A percentile compares a stretch with the other conserved stretches of the same genome.
Conservation (phyloP, 2,888 invertebrate genomes). For the Pelosia muscerda region DNA sequence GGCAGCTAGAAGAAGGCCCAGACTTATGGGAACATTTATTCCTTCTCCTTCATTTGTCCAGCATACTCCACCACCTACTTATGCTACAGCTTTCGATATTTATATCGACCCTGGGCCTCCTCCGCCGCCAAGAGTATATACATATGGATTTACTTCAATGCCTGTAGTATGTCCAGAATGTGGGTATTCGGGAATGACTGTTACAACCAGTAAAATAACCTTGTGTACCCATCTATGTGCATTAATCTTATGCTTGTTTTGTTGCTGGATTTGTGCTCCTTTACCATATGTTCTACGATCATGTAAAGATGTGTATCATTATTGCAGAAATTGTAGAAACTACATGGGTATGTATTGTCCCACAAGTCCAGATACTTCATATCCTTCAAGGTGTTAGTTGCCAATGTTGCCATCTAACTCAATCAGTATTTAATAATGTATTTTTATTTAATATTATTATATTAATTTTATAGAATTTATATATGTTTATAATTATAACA, state of each 20-base stretch:
- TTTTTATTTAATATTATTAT: neutral
- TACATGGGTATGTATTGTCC: constrained; percentile 80
- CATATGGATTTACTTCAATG: constrained; percentile 74
- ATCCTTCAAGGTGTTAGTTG: constrained; percentile 3
- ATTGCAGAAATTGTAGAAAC: constrained; percentile 77
- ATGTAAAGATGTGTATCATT: constrained; percentile 83
- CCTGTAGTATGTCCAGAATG: constrained; percentile 75
- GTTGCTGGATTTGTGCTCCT: constrained; percentile 81
- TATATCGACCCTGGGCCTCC: constrained; percentile 72
- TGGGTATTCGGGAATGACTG: constrained; percentile 74
- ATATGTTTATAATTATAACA: neutral
- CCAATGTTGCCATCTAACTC: neutral
- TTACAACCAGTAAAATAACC: constrained; percentile 70
- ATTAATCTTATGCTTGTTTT: constrained; percentile 72
- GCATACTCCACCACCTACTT: constrained; percentile 79
- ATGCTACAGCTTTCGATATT: constrained; percentile 79
- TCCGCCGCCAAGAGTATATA: constrained; percentile 63
- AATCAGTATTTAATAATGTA: too few relatives aligned
- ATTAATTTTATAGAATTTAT: neutral
- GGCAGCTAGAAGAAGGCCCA: constrained; percentile 69
- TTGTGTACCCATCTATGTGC: constrained; percentile 80
- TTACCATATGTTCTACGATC: constrained; percentile 77
- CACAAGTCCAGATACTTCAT: constrained; percentile 66
- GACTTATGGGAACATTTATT: constrained; percentile 79
- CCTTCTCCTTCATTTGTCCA: constrained; percentile 80